Percentiles rank a stretch among this genome's conserved stretches.
Evolutionary conservation across 2,797 vertebrate genomes (phyloP).

Genomic region (Fratercula arctica): DNA sequence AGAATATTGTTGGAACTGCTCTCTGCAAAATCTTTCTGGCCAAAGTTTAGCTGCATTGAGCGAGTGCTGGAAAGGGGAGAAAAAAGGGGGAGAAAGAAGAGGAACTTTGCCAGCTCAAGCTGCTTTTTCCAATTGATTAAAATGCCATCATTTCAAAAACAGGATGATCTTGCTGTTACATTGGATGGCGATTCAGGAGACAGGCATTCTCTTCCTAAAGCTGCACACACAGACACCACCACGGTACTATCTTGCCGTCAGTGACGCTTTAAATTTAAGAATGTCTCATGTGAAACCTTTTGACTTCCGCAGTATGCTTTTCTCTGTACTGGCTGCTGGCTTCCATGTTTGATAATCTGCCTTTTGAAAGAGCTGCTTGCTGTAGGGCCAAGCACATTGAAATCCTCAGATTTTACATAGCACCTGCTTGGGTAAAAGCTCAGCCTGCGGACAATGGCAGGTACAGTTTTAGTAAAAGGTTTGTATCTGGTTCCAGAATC

Average conservation of each 20-base stretch:
- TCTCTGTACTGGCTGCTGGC: not conserved
- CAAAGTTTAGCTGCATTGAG: not conserved
- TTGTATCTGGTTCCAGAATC: not conserved
- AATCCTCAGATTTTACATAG: not conserved
- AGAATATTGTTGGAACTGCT: not conserved
- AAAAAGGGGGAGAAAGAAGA: not conserved
- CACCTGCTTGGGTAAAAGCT: not conserved
- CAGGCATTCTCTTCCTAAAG: not conserved
- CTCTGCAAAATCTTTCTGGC: slow-evolving; percentile 19
- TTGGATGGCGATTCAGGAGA: not conserved
- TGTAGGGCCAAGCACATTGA: not conserved
- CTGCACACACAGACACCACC: not conserved
- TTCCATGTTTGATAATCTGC: not conserved
- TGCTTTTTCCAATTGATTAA: slow-evolving; percentile 41
- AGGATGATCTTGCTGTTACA: slow-evolving; percentile 4
- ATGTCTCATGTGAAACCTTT: not conserved
- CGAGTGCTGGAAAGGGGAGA: not conserved
- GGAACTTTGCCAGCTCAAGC: slow-evolving; percentile 40
- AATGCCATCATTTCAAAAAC: slow-evolving; percentile 37
- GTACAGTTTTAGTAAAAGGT: not conserved
- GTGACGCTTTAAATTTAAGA: not conserved
- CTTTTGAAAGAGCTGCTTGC: not conserved
- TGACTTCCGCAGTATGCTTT: not conserved
- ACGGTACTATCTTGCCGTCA: not conserved
- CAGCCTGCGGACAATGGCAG: accelerated